phyloP scores from a whole-genome alignment of 2,797 vertebrate species.

The Falco berigora region DNA sequence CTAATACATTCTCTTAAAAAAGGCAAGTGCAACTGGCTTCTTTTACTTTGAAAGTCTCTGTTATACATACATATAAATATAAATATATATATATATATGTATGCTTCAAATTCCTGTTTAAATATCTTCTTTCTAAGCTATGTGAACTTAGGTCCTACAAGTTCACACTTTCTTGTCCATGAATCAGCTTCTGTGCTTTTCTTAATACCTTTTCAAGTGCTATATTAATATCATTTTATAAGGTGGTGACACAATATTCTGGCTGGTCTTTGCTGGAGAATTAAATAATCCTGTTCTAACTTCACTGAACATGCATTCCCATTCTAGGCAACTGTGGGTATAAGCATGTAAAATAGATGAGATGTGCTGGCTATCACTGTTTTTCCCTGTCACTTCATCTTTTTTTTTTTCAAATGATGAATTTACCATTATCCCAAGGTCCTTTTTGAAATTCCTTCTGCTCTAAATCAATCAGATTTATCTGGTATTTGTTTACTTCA shows the following conservation, averaged over 20 bases:
- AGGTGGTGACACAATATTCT: slow-evolving; percentile 51
- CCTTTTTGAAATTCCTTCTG: background rate
- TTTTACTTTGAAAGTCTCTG: background rate
- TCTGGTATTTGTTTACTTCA: background rate
- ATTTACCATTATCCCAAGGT: background rate
- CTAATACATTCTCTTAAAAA: background rate
- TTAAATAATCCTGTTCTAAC: slow-evolving; percentile 46
- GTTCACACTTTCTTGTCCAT: slow-evolving; percentile 23
- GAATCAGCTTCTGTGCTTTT: slow-evolving; percentile 21
- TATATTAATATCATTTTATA: slow-evolving; percentile 61
- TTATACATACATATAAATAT: background rate
- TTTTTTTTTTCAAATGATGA: background rate
- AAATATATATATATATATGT: background rate
- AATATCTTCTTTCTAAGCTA: slow-evolving; percentile 10
- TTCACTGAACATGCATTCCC: background rate
- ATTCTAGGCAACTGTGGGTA: background rate
- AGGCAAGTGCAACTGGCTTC: background rate
- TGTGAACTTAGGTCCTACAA: slow-evolving; percentile 32
- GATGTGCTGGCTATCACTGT: background rate
- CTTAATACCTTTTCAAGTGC: slow-evolving; percentile 59
- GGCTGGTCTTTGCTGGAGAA: slow-evolving; percentile 28
- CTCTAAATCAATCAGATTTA: background rate
- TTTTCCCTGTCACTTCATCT: background rate
- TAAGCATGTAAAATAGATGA: background rate
- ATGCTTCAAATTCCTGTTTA: slow-evolving; percentile 11